These are phyloP conservation scores for Buphagus erythrorhynchus DNA, from an alignment of 2,797 vertebrate genomes.

Conservation along the genomic window DNA sequence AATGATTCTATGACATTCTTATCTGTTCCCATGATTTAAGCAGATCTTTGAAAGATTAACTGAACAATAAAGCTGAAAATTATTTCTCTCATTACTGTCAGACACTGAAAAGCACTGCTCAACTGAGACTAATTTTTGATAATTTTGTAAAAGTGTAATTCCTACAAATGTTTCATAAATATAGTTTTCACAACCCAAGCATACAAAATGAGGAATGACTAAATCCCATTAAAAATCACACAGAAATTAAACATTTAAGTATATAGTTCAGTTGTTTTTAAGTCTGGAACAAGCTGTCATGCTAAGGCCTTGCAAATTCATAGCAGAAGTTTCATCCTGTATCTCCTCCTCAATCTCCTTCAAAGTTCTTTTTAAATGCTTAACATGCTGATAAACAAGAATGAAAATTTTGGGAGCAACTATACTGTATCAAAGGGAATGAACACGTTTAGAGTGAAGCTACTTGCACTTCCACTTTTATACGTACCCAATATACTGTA, in stretches of 20 bases:
- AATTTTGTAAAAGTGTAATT: background rate
- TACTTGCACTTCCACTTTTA: background rate
- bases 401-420: background rate
- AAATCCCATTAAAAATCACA: background rate
- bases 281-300: background rate
- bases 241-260: background rate
- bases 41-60: background rate
- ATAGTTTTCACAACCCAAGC: background rate
- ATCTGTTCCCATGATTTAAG: background rate
- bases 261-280: background rate
- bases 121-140: background rate
- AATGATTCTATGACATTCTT: background rate
- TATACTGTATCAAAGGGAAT: background rate
- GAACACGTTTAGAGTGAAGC: background rate
- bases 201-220: background rate
- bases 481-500: slow-evolving; percentile 97
- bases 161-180: background rate
- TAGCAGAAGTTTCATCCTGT: background rate
- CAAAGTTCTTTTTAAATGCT: background rate
- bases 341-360: background rate
- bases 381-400: background rate
- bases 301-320: background rate
- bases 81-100: background rate
- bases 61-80: background rate
- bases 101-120: background rate